phyloP scores from a whole-genome alignment of 2,888 invertebrate genomes.

The Drosophila histrio region DNA sequence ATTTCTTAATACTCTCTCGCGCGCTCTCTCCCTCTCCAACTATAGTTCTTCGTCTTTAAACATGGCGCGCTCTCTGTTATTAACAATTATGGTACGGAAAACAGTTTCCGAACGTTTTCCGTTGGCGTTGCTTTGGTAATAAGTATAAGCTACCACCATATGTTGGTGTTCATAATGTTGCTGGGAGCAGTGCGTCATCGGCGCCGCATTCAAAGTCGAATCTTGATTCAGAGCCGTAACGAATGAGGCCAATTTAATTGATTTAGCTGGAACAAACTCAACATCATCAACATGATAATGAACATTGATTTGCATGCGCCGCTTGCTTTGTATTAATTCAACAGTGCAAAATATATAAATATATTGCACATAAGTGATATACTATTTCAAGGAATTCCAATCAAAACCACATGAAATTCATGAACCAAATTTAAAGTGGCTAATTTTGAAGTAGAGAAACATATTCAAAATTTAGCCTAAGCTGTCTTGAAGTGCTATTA shows the following conservation, averaged over 20 bases:
- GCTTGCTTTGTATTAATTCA: conserved; percentile 9
- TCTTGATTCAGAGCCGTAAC: conserved; percentile 38
- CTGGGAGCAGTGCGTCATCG: conserved; percentile 40
- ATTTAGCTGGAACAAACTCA: conserved; percentile 34
- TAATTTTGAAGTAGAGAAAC: neutral
- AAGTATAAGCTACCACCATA: conserved; percentile 45
- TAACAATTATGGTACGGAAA: conserved; percentile 64
- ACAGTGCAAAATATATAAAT: conserved; percentile 1
- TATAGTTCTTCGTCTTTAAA: conserved; percentile 1
- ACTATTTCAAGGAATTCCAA: conserved; percentile 1
- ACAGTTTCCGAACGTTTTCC: conserved; percentile 12
- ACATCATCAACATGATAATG: conserved; percentile 6
- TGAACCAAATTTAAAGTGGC: conserved; percentile 1
- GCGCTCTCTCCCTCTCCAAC: neutral
- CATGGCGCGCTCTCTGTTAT: conserved; percentile 41
- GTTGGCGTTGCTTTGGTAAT: conserved; percentile 31
- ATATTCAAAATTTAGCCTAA: neutral
- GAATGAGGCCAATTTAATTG: conserved; percentile 55
- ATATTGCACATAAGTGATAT: neutral
- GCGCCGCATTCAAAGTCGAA: neutral
- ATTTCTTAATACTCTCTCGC: neutral
- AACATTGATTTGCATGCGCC: conserved; percentile 34
- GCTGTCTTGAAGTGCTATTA: neutral
- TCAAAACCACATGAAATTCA: neutral
- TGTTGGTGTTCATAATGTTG: conserved; percentile 15